Conservation (phyloP, 2,797 vertebrate genomes). For the Poecile montanus region DNA sequence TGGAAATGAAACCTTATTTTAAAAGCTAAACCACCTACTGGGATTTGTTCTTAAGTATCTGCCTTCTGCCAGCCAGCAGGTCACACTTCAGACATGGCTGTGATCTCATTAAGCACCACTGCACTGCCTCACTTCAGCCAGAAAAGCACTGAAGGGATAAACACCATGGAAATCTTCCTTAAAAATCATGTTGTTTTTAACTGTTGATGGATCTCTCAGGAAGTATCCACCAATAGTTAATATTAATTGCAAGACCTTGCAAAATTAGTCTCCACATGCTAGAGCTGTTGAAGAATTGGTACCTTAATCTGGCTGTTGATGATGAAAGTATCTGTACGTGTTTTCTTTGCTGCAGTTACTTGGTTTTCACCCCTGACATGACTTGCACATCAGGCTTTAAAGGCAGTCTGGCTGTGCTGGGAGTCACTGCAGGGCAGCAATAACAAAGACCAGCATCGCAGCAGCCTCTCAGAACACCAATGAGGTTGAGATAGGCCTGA, state of each 20-base stretch:
- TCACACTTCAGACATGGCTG: background rate
- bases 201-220: background rate
- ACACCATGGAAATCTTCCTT: accelerated
- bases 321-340: background rate
- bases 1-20: background rate
- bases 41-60: background rate
- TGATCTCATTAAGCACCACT: background rate
- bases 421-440: background rate
- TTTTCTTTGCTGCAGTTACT: background rate
- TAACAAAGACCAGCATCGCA: background rate
- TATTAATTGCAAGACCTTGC: background rate
- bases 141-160: background rate
- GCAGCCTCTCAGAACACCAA: background rate
- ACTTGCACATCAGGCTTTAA: background rate
- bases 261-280: background rate
- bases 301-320: background rate
- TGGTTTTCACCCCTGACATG: background rate
- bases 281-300: background rate
- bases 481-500: background rate
- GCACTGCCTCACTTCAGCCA: background rate
- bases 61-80: background rate
- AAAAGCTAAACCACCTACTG: background rate
- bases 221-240: background rate
- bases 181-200: accelerated
- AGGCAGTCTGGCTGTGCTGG: background rate